These are phyloP conservation scores for Psilopsiagon aurifrons DNA, from an alignment of 2,113 vertebrate species.

Conservation along the genomic window DNA sequence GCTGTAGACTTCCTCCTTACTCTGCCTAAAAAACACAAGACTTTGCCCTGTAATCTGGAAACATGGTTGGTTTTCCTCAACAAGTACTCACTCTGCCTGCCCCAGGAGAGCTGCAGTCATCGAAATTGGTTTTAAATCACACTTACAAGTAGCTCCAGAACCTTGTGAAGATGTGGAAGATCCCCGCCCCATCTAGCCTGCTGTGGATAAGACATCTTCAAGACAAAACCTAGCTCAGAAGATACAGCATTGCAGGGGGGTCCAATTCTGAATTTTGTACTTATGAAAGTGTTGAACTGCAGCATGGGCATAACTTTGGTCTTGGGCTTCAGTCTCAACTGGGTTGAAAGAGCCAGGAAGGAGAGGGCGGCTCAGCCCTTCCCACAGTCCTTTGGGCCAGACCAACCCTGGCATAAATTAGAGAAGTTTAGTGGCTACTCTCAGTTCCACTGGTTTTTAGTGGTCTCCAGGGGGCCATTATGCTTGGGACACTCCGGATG, in stretches of 20 bases:
- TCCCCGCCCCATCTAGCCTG: neutral
- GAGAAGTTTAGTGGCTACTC: conserved; percentile 38
- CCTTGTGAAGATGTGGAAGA: neutral
- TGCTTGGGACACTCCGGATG: conserved; percentile 17
- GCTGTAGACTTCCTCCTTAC: neutral
- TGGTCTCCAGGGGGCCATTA: neutral
- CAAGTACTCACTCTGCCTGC: neutral
- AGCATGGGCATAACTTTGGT: neutral
- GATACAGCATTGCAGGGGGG: neutral
- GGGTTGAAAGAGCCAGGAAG: neutral
- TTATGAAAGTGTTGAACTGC: neutral
- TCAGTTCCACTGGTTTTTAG: conserved; percentile 40
- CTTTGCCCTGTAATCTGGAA: neutral
- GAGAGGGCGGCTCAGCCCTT: neutral
- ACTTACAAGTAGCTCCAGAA: conserved; percentile 8
- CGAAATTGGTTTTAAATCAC: neutral
- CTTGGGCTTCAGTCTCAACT: neutral
- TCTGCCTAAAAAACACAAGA: conserved; percentile 9
- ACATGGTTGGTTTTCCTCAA: neutral
- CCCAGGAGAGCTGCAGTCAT: neutral
- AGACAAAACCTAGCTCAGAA: neutral
- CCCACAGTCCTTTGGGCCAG: conserved; percentile 7
- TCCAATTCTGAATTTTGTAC: neutral
- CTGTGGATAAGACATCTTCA: neutral
- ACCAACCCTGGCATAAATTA: conserved; percentile 2